phyloP scores from a whole-genome alignment of 1,140 invertebrate genomes.

The Lysiphlebus fabarum region DNA sequence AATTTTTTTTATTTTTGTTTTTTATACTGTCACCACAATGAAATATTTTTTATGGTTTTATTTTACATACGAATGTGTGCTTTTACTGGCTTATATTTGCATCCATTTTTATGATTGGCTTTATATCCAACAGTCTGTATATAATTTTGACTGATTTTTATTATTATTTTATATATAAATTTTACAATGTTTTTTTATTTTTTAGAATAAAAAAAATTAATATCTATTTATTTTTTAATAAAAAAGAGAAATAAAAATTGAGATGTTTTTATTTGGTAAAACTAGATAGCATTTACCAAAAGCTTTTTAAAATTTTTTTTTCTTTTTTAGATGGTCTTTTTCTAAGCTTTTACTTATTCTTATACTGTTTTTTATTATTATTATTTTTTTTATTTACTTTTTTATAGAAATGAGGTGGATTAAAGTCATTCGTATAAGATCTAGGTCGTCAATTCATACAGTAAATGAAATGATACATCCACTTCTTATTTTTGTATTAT shows the following conservation, averaged over 20 bases:
- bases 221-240: no score
- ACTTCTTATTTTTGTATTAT: neutral
- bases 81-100: no score
- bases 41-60: no score
- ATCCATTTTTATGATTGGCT: neutral
- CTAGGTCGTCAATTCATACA: conserved; percentile 18
- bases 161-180: neutral
- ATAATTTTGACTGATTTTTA: neutral
- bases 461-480: neutral
- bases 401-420: neutral
- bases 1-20: no score
- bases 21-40: no score
- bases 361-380: neutral
- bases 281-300: no score
- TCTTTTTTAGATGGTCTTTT: conserved; percentile 14
- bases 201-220: no score
- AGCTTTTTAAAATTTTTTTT: no score
- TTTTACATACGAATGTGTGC: no score
- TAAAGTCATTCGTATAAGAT: conserved; percentile 12
- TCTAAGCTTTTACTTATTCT: neutral
- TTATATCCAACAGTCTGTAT: neutral
- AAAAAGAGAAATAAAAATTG: no score
- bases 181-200: neutral
- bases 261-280: conserved; percentile 6
- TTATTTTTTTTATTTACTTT: neutral